Base-by-base conservation (phyloP, 2,797 vertebrate genomes). In the Hozukius guyotensis region DNA sequence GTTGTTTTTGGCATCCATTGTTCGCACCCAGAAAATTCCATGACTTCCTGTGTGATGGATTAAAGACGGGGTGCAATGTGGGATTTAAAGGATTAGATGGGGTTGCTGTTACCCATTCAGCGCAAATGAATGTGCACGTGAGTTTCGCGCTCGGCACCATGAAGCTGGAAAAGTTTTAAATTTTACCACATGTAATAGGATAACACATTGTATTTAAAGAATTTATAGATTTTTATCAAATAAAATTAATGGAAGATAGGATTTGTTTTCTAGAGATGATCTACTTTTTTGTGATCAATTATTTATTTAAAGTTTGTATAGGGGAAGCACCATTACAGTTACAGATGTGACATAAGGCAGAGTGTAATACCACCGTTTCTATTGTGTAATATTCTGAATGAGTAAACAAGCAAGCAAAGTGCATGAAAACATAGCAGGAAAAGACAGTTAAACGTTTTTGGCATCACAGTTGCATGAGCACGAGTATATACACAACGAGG, bases 1-100 rank as follows among this genome's bases (percentile, higher is more conserved):
- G 94, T 94, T 95, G 89, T 80, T 92, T 93, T 92, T 82, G 66
- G 32, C 72, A 9, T 62, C 83, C 18, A 91, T 94, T 95, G 94
- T 94, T 86, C 32, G 6, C 62, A 25, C 16, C 62, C 76, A 61
- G 56, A 88, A 89, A 84, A 90, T 89, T 69, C 77, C 87, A 56
- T 88, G 87, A 89, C 89, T 91, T 89, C 87, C 90, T 84, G 83
- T 31, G 7, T n/a, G 65, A 8, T 59, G 88, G 88, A 90, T 90
- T 86, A 93, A 87, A 89, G 82, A 71, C 31, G 7, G 49, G 25
- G 53, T 61, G 55, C 83, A 66, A 13, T 49, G 78, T 59, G 56
- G 83, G 88, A 79, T 80, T 91, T 86, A 89, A 83, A 89, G 90
- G 93, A 92, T 95, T 93, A 92, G 56, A 24, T 64, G 64, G 60